Conservation (phyloP, 2,888 invertebrate genomes). For the Hololepta plana region DNA sequence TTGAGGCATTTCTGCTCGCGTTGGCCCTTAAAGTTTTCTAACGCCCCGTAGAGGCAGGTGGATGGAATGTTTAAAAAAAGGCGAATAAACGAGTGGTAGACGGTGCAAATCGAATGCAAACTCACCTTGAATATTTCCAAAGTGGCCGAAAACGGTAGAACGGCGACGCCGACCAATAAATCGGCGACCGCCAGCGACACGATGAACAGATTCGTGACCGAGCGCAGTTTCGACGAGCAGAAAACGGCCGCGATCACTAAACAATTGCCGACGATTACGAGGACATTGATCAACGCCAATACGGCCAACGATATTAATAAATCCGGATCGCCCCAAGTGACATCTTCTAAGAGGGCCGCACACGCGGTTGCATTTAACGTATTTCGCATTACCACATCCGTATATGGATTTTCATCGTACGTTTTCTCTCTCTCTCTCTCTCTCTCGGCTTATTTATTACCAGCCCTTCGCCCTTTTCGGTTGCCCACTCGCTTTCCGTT, state of each 20-base stretch:
- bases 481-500: too few relatives aligned
- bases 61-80: slow-evolving; percentile 1
- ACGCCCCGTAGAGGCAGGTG: too few relatives aligned
- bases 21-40: too few relatives aligned
- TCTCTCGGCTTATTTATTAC: too few relatives aligned
- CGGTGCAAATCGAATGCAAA: too few relatives aligned
- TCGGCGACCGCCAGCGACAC: slow-evolving; percentile 93
- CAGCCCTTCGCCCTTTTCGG: too few relatives aligned
- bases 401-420: too few relatives aligned
- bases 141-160: slow-evolving; percentile 89
- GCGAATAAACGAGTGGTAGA: neutral
- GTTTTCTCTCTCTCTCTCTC: too few relatives aligned
- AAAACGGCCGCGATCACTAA: slow-evolving; percentile 86
- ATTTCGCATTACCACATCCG: slow-evolving; percentile 38
- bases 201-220: slow-evolving; percentile 93
- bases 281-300: slow-evolving; percentile 66
- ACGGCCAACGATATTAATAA: slow-evolving; percentile 59
- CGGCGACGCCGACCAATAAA: slow-evolving; percentile 84
- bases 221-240: slow-evolving; percentile 77
- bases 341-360: slow-evolving; percentile 60
- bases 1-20: too few relatives aligned
- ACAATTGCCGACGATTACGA: slow-evolving; percentile 81
- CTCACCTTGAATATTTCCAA: slow-evolving; percentile 80
- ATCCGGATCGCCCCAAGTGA: slow-evolving; percentile 65
- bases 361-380: slow-evolving; percentile 68